A percentile compares a stretch with the other conserved stretches of the same genome.
phyloP scores from a whole-genome alignment of 2,797 vertebrate species.

The Capromys pilorides region DNA sequence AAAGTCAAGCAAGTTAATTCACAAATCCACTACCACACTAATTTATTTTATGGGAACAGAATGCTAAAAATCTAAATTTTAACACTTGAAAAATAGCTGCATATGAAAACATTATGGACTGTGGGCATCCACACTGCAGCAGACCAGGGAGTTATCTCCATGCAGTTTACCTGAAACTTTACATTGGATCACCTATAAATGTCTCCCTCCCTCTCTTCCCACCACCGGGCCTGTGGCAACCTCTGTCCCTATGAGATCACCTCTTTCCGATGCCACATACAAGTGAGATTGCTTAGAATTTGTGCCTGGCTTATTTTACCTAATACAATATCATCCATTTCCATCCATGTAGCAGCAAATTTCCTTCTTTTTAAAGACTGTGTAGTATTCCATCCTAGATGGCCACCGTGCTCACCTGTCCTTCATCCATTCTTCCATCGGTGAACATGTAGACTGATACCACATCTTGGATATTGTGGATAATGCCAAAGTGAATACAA shows the following conservation, averaged over 20 bases:
- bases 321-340: not conserved
- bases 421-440: not conserved
- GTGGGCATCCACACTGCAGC: too few relatives aligned
- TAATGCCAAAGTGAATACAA: not conserved
- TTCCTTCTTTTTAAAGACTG: not conserved
- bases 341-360: not conserved
- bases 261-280: not conserved
- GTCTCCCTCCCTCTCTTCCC: fast-evolving
- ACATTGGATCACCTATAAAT: too few relatives aligned
- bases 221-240: not conserved
- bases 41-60: not conserved
- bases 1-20: not conserved
- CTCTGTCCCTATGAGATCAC: not conserved
- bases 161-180: not conserved
- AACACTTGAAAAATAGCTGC: not conserved
- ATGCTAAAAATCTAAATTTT: not conserved
- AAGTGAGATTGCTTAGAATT: not conserved
- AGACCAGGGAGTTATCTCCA: not conserved
- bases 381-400: not conserved
- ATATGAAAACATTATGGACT: not conserved
- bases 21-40: not conserved
- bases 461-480: conserved; percentile 5
- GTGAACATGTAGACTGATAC: not conserved
- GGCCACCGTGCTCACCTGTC: not conserved
- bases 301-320: not conserved